These are phyloP conservation scores for Amazona vittata DNA, from an alignment of 2,113 vertebrate genomes.

Conservation along the genomic window DNA sequence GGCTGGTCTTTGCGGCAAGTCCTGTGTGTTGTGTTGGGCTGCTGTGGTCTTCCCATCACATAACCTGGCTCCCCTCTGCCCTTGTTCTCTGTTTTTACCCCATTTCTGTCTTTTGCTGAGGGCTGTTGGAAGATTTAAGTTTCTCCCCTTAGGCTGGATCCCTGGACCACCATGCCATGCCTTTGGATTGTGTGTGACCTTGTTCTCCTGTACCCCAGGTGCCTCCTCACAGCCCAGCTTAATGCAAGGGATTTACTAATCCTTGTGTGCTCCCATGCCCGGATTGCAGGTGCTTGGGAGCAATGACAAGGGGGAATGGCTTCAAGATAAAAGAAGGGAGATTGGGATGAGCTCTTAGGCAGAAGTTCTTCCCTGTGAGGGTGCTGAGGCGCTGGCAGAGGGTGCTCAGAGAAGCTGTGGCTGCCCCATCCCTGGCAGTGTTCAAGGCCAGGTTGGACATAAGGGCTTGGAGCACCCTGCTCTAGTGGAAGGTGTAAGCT, in stretches of 20 bases:
- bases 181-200: rapidly evolving
- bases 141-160: neutral
- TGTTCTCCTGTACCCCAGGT: neutral
- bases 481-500: neutral
- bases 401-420: no score
- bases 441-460: neutral
- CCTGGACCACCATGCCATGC: rapidly evolving
- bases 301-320: rapidly evolving
- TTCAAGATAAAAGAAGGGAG: neutral
- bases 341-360: neutral
- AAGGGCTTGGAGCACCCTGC: neutral
- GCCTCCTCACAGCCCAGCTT: neutral
- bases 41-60: neutral
- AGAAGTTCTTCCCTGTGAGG: neutral
- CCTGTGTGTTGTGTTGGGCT: neutral
- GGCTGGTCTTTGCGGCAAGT: neutral
- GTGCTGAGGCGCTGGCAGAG: neutral
- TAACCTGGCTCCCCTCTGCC: neutral
- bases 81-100: neutral
- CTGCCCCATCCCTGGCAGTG: neutral
- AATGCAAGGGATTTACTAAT: rapidly evolving
- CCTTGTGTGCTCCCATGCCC: rapidly evolving
- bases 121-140: neutral
- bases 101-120: neutral
- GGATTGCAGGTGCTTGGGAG: neutral